Evolutionary conservation across 2,888 invertebrate genomes (phyloP).

Genomic region (Malachius bipustulatus): DNA sequence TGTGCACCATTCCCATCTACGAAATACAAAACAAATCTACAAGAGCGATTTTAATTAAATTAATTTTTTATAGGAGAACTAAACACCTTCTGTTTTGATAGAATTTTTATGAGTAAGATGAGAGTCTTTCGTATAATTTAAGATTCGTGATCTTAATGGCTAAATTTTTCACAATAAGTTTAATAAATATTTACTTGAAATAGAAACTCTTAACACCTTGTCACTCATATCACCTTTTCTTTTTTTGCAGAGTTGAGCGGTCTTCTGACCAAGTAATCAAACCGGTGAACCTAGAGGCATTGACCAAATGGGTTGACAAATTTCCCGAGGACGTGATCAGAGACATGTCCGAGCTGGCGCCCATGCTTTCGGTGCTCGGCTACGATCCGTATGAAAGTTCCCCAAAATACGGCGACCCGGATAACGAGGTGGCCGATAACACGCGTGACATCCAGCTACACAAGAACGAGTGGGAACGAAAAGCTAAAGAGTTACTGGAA

Average conservation of each 20-base stretch:
- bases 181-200: too few relatives aligned
- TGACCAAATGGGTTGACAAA: conserved; percentile 84
- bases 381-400: conserved; percentile 97
- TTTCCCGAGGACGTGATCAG: conserved; percentile 82
- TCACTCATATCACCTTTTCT: too few relatives aligned
- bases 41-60: too few relatives aligned
- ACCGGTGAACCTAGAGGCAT: conserved; percentile 91
- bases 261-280: conserved; percentile 98
- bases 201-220: too few relatives aligned
- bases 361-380: conserved; percentile 83
- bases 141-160: too few relatives aligned
- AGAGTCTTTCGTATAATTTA: too few relatives aligned
- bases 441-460: conserved; percentile 38
- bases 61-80: too few relatives aligned
- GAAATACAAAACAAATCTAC: too few relatives aligned
- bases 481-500: conserved; percentile 30
- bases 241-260: conserved; percentile 72
- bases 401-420: conserved; percentile 83
- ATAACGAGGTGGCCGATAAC: conserved; percentile 59
- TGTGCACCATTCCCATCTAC: too few relatives aligned
- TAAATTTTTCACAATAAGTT: too few relatives aligned
- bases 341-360: conserved; percentile 88
- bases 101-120: too few relatives aligned
- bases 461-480: conserved; percentile 33
- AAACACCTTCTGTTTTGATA: too few relatives aligned